A percentile compares a stretch with the other conserved stretches of the same genome.
phyloP scores from a whole-genome alignment of 2,113 vertebrate genomes.

The Neolamprologus sp. region DNA sequence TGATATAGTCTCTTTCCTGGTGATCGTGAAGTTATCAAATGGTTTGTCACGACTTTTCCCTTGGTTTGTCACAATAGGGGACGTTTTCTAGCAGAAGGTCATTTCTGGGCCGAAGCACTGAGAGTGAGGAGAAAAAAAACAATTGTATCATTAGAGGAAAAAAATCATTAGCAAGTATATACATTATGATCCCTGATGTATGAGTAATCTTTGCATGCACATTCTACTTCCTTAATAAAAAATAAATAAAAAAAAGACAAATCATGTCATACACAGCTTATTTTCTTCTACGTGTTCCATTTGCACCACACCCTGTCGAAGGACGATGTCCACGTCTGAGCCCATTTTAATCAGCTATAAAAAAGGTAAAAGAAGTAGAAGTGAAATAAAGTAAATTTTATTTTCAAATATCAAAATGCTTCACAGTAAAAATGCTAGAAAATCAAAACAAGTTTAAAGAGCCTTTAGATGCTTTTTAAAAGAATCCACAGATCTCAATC shows the following conservation, averaged over 20 bases:
- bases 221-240: too few species aligned
- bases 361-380: not conserved
- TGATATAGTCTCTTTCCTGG: not conserved
- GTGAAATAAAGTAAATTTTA: not conserved
- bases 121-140: not conserved
- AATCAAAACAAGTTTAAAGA: not conserved
- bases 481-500: not conserved
- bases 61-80: constrained; percentile 69
- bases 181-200: too few species aligned
- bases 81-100: constrained; percentile 68
- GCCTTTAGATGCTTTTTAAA: not conserved
- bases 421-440: not conserved
- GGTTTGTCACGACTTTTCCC: constrained; percentile 49
- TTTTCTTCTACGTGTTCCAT: constrained; percentile 61
- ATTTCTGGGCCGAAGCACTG: constrained; percentile 64
- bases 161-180: too few species aligned
- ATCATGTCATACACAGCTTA: constrained; percentile 50
- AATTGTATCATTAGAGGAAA: too few species aligned
- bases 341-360: constrained; percentile 73
- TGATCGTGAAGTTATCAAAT: not conserved
- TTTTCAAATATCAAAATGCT: not conserved
- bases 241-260: not conserved
- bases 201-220: too few species aligned
- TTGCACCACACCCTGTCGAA: constrained; percentile 64
- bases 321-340: constrained; percentile 64